These are phyloP conservation scores for Clarias macrocephalus DNA, from an alignment of 2,113 vertebrate genomes.

Conservation along the genomic window DNA sequence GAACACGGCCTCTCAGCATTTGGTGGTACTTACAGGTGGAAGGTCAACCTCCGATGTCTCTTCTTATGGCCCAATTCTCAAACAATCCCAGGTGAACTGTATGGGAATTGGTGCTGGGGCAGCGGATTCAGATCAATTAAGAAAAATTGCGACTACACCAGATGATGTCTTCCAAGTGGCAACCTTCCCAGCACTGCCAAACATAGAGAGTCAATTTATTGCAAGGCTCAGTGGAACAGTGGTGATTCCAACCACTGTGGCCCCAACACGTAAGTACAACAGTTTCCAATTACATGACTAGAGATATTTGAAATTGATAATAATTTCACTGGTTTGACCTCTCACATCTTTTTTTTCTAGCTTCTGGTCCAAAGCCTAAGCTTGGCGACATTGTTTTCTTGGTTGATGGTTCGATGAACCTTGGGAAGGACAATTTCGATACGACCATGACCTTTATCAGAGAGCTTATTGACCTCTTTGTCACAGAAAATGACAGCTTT, in stretches of 20 bases:
- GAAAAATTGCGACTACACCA: constrained; percentile 71
- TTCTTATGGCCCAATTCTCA: constrained; percentile 72
- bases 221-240: constrained; percentile 60
- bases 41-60: constrained; percentile 80
- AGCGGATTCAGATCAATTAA: constrained; percentile 75
- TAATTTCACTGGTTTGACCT: constrained; percentile 24
- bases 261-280: constrained; percentile 60
- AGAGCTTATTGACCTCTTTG: constrained; percentile 84
- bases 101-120: constrained; percentile 80
- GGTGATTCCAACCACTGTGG: background rate
- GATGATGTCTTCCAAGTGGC: constrained; percentile 75
- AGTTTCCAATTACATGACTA: background rate
- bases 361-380: constrained; percentile 64
- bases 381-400: constrained; percentile 94
- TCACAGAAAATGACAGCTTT: constrained; percentile 78
- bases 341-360: constrained; percentile 30
- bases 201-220: constrained; percentile 68
- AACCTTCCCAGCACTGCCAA: constrained; percentile 76
- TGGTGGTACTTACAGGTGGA: constrained; percentile 87
- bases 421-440: constrained; percentile 81
- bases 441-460: constrained; percentile 80
- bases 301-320: background rate
- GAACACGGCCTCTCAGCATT: constrained; percentile 85
- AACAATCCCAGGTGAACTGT: constrained; percentile 70
- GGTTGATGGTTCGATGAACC: constrained; percentile 92